Evolutionary conservation across 2,797 vertebrate species (phyloP), one percentile per base, ranked within the genome.

Genomic region (Rousettus madagascariensis): DNA sequence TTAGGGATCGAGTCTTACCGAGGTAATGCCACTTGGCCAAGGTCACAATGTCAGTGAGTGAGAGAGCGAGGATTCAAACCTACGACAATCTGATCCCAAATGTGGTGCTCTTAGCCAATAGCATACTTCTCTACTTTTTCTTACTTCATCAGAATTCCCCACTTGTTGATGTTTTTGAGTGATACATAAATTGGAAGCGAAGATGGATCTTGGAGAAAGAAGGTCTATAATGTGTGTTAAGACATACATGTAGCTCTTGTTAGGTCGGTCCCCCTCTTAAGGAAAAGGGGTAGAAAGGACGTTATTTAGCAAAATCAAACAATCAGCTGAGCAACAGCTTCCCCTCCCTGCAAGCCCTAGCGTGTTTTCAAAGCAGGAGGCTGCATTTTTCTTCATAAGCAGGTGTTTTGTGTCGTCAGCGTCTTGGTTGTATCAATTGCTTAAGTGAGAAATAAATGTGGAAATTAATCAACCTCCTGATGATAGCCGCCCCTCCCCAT

Each of bases 371-470:
- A 74, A 94, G 83, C 61, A 77, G 51, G 46, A 15, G 10, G 30
- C 49, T 83, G 33, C 28, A 26, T 38, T 33, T 78, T 72, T 79
- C 38, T 84, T 90, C 51, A n/a, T 15, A 77, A n/a, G 51, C 2
- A 1, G 61, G 30, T 30, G n/a, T 63, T 78, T 66, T 15, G 19
- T 66, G 90, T 59, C 78, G 75, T 63, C 36, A 65, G 61, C 26
- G 61, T 85, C 68, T 93, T 57, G 43, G 41, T 26, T 57, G 0
- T 74, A 57, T 55, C 26, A 89, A 4, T 92, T 90, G 51, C 46
- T 38, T 15, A 38, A 74, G 84, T 91, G 84, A 80, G 65, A 71
- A 90, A 33, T 83, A 91, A 79, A 94, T 57, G 86, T 43, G 53
- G 69, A 90, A 91, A 96, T 90, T 53, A 71, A 28, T 65, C 12